Percentiles rank a stretch among this genome's conserved stretches.
Conservation (phyloP, 2,888 invertebrate genomes). For the Tetranychus truncatus region DNA sequence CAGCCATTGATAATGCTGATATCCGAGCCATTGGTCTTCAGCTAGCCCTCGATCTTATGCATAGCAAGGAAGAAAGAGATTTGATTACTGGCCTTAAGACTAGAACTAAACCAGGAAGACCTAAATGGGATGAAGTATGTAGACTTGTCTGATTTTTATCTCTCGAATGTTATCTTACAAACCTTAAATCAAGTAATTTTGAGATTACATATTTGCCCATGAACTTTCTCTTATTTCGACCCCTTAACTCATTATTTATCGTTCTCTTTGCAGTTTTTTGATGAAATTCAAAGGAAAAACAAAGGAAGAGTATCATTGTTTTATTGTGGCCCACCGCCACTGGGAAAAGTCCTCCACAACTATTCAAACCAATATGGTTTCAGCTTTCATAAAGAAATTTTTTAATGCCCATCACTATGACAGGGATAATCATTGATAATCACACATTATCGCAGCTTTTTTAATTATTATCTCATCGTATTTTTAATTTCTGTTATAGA, state of each 20-base stretch:
- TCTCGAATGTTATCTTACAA: too few species aligned
- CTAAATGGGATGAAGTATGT: constrained; percentile 75
- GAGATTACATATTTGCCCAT: background rate
- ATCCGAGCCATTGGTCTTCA: constrained; percentile 88
- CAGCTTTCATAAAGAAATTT: constrained; percentile 67
- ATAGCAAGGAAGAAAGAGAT: constrained; percentile 57
- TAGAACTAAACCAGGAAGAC: constrained; percentile 75
- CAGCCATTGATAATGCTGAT: constrained; percentile 45
- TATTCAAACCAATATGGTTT: constrained; percentile 79
- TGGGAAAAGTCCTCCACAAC: constrained; percentile 55
- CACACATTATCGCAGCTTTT: too few species aligned
- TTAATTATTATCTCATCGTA: too few species aligned
- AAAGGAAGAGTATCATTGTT: constrained; percentile 80
- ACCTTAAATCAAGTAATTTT: too few species aligned
- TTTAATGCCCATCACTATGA: constrained; percentile 35
- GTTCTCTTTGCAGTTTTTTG: constrained; percentile 39
- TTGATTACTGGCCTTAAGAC: constrained; percentile 81
- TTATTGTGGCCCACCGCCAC: constrained; percentile 74
- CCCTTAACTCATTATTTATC: too few species aligned
- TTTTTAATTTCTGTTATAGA: too few species aligned
- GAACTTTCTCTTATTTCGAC: too few species aligned
- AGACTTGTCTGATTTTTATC: background rate
- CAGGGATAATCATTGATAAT: too few species aligned
- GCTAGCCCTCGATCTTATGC: constrained; percentile 67
- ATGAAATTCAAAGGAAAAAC: constrained; percentile 59